Percentiles rank a stretch among this genome's conserved stretches.
Conservation (phyloP, 2,113 vertebrate genomes). For the Regulus satrapa region DNA sequence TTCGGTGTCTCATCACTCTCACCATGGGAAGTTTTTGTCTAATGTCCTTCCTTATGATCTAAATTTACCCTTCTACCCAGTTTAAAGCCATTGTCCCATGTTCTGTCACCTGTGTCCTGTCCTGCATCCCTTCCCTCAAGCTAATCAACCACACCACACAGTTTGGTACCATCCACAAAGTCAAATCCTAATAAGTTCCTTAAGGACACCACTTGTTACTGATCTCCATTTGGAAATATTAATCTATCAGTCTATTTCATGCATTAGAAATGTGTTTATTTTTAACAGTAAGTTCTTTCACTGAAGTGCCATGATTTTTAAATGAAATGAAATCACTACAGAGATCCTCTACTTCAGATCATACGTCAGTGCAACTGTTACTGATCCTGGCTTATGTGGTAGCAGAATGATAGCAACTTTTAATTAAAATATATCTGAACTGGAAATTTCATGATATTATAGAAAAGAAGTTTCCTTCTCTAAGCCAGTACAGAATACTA, state of each 20-base stretch:
- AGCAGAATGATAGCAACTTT: not conserved
- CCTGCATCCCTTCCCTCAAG: not conserved
- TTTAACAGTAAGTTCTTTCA: not conserved
- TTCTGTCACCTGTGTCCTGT: no score
- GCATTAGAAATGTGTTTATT: not conserved
- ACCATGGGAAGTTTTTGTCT: not conserved
- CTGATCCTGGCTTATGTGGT: not conserved
- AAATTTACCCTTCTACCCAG: not conserved
- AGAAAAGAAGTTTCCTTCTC: not conserved
- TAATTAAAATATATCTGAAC: not conserved
- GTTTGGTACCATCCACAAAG: not conserved
- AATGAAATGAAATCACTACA: not conserved
- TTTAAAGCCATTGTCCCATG: not conserved
- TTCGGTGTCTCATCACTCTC: not conserved
- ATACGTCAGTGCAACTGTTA: not conserved
- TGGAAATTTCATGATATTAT: not conserved
- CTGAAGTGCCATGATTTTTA: not conserved
- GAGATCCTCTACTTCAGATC: not conserved
- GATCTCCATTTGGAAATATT: not conserved
- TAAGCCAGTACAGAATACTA: not conserved
- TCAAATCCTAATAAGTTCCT: not conserved
- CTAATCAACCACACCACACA: rapidly evolving
- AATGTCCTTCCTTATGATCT: not conserved
- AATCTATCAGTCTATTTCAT: not conserved
- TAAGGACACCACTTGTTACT: not conserved